Evolutionary conservation across 1,140 invertebrate species (phyloP).

Genomic region (Saccostrea cuccullata): DNA sequence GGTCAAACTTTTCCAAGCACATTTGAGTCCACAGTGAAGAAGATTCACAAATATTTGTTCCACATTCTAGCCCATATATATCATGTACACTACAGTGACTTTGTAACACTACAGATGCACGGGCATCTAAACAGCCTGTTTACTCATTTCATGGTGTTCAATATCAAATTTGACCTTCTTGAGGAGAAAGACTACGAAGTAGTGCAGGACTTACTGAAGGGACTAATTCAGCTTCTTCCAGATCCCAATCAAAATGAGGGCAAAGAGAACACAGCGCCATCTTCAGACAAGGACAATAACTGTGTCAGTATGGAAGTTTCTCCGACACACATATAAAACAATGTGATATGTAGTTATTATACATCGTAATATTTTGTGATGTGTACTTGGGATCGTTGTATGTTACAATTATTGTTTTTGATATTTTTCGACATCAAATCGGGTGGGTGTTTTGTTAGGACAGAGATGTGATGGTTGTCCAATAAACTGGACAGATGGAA

Average conservation of each 20-base stretch:
- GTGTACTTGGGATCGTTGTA: background rate
- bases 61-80: conserved; percentile 98
- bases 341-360: background rate
- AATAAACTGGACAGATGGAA: background rate
- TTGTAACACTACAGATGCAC: conserved; percentile 93
- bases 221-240: conserved; percentile 69
- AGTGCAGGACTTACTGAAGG: conserved; percentile 82
- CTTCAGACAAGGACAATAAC: conserved; percentile 35
- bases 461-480: background rate
- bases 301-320: conserved; percentile 25
- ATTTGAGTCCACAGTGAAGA: conserved; percentile 96
- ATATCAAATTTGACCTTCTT: conserved; percentile 91
- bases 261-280: conserved; percentile 47
- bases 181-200: conserved; percentile 95
- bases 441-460: background rate
- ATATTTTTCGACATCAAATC: background rate
- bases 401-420: background rate
- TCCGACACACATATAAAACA: conserved; percentile 18
- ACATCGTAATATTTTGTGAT: conserved; percentile 10
- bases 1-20: conserved; percentile 96
- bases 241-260: conserved; percentile 73
- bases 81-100: conserved; percentile 97
- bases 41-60: conserved; percentile 96
- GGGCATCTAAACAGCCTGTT: conserved; percentile 96
- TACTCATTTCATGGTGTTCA: conserved; percentile 94